Evolutionary conservation across 2,113 vertebrate genomes (phyloP).

Genomic region (Podilymbus podiceps): DNA sequence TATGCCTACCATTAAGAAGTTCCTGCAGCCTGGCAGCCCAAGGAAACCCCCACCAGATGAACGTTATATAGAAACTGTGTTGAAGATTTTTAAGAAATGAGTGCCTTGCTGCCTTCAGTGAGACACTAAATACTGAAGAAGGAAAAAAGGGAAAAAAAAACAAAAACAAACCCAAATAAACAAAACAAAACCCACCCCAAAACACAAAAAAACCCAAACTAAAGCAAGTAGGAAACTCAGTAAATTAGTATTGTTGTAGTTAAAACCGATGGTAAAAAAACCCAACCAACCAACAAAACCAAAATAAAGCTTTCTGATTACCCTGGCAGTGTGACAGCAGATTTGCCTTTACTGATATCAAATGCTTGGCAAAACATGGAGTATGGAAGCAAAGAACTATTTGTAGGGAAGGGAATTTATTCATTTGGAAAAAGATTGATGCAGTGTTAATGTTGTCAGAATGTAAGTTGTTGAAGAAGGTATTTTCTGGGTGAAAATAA

Average conservation of each 20-base stretch:
- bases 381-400: not conserved
- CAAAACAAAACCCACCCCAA: too few relatives aligned
- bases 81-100: slow-evolving; percentile 60
- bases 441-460: not conserved
- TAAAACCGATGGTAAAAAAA: not conserved
- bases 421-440: not conserved
- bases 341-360: not conserved
- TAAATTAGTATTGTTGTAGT: not conserved
- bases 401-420: not conserved
- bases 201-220: not conserved
- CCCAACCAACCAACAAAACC: too few relatives aligned
- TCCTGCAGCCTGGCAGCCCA: slow-evolving; percentile 85
- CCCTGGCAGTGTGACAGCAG: not conserved
- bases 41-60: slow-evolving; percentile 80
- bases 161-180: too few relatives aligned
- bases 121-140: not conserved
- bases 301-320: not conserved
- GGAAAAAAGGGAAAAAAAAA: too few relatives aligned
- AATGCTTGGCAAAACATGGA: not conserved
- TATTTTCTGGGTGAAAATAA: not conserved
- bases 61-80: slow-evolving; percentile 70
- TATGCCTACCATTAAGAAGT: slow-evolving; percentile 80
- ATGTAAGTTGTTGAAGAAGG: not conserved
- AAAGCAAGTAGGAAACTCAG: not conserved
- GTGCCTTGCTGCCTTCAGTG: not conserved